These are phyloP conservation scores for Poliocrania exsul DNA, from an alignment of 2,797 vertebrate genomes.

Conservation along the genomic window DNA sequence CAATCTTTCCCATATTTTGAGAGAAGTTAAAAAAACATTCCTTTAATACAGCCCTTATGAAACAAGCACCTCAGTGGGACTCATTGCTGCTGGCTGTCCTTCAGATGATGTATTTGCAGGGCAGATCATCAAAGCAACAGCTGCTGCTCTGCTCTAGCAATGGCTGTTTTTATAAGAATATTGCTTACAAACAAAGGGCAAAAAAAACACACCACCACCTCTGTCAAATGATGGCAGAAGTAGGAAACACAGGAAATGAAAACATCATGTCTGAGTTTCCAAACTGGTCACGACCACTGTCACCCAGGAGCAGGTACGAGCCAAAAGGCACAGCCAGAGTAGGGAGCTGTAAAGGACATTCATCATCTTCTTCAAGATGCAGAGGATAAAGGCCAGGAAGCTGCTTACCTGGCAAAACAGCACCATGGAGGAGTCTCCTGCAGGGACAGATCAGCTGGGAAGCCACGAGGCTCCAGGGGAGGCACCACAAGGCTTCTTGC, in stretches of 20 bases:
- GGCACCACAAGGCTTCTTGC: neutral
- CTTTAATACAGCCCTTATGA: neutral
- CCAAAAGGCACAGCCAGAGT: neutral
- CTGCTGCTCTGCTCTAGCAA: neutral
- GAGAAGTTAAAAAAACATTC: neutral
- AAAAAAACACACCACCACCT: neutral
- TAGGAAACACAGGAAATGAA: neutral
- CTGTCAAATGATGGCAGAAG: neutral
- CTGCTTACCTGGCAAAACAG: neutral
- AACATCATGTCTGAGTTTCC: neutral
- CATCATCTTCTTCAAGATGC: neutral
- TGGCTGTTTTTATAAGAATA: neutral
- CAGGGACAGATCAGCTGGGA: neutral
- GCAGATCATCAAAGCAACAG: slow-evolving; percentile 48
- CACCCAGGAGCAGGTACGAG: neutral
- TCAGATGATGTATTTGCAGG: slow-evolving; percentile 52
- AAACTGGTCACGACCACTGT: neutral
- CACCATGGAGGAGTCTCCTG: neutral
- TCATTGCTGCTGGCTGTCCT: slow-evolving; percentile 18
- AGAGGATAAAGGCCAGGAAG: neutral
- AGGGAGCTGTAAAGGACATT: neutral
- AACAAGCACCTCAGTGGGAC: slow-evolving; percentile 23
- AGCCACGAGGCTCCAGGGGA: neutral
- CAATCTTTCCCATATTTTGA: neutral
- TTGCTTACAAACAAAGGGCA: neutral